Conservation (phyloP, 2,113 vertebrate species). For the Antennarius striatus region DNA sequence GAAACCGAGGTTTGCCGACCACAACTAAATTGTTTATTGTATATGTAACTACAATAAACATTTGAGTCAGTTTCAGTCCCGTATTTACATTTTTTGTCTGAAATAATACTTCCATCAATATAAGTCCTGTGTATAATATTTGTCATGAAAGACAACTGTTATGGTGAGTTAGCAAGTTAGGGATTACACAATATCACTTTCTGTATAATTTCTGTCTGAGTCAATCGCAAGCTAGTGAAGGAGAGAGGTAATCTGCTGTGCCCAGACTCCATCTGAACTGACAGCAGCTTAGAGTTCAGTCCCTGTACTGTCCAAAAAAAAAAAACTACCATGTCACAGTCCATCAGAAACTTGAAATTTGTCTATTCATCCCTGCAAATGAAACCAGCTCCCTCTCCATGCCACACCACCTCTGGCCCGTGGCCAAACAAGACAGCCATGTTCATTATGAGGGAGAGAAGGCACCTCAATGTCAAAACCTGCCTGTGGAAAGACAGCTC, state of each 20-base stretch:
- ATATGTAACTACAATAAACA: not conserved
- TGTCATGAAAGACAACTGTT: constrained; percentile 61
- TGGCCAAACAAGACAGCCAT: constrained; percentile 61
- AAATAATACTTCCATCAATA: not conserved
- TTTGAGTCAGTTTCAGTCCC: constrained; percentile 1
- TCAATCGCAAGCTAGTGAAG: constrained; percentile 46
- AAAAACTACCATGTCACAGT: constrained; percentile 73
- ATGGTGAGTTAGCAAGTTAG: constrained; percentile 55
- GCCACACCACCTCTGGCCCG: constrained; percentile 44
- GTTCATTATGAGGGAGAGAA: constrained; percentile 69
- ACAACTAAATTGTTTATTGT: no score
- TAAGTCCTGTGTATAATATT: no score
- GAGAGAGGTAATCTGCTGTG: constrained; percentile 66
- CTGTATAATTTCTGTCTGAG: constrained; percentile 60
- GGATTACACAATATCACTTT: constrained; percentile 71
- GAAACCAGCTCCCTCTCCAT: constrained; percentile 61
- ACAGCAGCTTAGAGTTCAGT: constrained; percentile 69
- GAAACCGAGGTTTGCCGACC: no score
- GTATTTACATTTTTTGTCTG: constrained; percentile 14
- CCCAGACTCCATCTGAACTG: constrained; percentile 72
- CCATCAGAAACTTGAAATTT: constrained; percentile 76
- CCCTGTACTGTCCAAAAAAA: constrained; percentile 45
- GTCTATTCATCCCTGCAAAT: constrained; percentile 69
- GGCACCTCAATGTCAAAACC: constrained; percentile 54
- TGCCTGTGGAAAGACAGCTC: constrained; percentile 62